phyloP scores from a whole-genome alignment of 2,888 invertebrate species.

The Nipponacmea schrenckii region DNA sequence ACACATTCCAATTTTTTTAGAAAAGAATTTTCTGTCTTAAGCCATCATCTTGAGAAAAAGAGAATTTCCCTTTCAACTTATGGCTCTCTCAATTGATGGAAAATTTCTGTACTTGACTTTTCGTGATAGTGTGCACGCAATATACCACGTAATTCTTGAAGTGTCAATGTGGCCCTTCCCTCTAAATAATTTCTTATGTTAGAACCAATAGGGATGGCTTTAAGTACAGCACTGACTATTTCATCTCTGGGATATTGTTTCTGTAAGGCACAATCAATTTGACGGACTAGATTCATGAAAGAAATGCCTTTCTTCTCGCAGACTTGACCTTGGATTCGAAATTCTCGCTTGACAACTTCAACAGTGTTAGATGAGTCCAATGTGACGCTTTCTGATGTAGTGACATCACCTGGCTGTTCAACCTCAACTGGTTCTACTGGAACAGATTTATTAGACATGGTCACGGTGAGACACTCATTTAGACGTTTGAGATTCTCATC shows the following conservation, averaged over 20 bases:
- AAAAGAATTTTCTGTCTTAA: too few species aligned
- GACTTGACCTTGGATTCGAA: not conserved
- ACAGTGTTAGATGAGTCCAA: not conserved
- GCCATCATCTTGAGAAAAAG: too few species aligned
- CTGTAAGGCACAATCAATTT: not conserved
- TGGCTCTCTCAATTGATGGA: not conserved
- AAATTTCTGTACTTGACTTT: not conserved
- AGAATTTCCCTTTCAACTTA: too few species aligned
- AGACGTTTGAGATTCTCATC: not conserved
- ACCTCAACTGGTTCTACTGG: not conserved
- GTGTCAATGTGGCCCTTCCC: not conserved
- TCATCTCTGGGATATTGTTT: not conserved
- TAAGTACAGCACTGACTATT: not conserved
- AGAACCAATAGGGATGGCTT: not conserved
- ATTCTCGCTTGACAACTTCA: not conserved
- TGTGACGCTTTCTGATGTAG: too few species aligned
- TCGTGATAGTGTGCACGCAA: not conserved
- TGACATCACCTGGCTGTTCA: not conserved
- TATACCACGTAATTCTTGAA: not conserved
- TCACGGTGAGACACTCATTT: not conserved
- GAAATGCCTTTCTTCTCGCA: not conserved
- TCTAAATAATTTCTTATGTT: not conserved
- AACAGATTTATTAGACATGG: not conserved
- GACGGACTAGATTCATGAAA: not conserved
- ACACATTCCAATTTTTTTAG: too few species aligned